phyloP scores from a whole-genome alignment of 1,140 invertebrate species.

The Mylabris phalerata region DNA sequence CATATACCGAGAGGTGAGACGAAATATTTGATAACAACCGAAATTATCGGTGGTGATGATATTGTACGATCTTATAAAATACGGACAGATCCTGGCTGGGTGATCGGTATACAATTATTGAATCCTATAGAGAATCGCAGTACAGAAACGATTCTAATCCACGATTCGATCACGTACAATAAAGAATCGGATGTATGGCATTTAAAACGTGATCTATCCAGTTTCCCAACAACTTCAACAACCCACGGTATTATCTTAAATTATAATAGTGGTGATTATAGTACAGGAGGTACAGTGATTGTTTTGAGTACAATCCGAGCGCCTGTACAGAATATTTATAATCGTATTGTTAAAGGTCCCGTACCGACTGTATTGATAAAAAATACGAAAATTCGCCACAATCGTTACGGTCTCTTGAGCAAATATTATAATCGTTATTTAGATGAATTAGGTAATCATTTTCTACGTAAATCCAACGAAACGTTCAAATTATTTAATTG shows the following conservation, averaged over 20 bases:
- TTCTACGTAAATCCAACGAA: slow-evolving; percentile 81
- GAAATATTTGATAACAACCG: slow-evolving; percentile 68
- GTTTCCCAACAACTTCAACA: slow-evolving; percentile 80
- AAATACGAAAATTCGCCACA: slow-evolving; percentile 70
- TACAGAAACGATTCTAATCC: slow-evolving; percentile 71
- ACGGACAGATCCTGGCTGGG: slow-evolving; percentile 55
- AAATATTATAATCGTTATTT: slow-evolving; percentile 86
- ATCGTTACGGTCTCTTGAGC: slow-evolving; percentile 72
- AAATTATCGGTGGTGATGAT: slow-evolving; percentile 48
- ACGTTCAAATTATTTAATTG: slow-evolving; percentile 71
- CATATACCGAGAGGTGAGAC: slow-evolving; percentile 62
- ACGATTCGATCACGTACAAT: slow-evolving; percentile 62
- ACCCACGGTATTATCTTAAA: slow-evolving; percentile 75
- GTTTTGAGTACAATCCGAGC: slow-evolving; percentile 68
- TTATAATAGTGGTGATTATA: slow-evolving; percentile 71
- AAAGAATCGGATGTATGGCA: slow-evolving; percentile 62
- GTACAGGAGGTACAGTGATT: slow-evolving; percentile 76
- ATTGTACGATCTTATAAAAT: slow-evolving; percentile 37
- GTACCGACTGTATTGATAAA: slow-evolving; percentile 64
- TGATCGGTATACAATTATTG: slow-evolving; percentile 73
- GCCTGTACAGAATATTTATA: slow-evolving; percentile 60
- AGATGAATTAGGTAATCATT: slow-evolving; percentile 76
- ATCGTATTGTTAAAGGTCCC: slow-evolving; percentile 65
- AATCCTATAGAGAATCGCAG: slow-evolving; percentile 85
- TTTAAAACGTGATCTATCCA: slow-evolving; percentile 69